Conservation (phyloP, 2,797 vertebrate genomes). For the Arremon brunneinucha region DNA sequence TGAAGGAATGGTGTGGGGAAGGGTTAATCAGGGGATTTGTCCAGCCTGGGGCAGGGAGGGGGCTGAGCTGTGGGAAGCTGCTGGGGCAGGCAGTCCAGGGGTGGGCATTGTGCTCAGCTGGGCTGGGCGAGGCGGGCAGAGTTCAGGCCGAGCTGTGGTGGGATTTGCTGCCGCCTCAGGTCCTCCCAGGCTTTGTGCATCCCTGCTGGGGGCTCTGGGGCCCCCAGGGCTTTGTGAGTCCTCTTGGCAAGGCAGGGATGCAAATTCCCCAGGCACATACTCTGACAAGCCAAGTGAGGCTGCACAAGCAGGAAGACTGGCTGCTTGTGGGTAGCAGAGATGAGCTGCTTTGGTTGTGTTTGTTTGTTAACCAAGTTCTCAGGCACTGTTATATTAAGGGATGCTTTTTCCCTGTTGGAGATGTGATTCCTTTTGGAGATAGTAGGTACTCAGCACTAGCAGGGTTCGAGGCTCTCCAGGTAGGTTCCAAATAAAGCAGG, state of each 20-base stretch:
- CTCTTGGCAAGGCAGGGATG: not conserved
- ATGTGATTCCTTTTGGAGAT: not conserved
- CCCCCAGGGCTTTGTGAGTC: not conserved
- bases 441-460: not conserved
- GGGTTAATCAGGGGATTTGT: slow-evolving; percentile 6
- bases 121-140: not conserved
- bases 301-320: not conserved
- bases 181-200: not conserved
- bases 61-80: not conserved
- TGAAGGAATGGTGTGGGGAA: not conserved
- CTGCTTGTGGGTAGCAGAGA: rapidly evolving
- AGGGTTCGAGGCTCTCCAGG: rapidly evolving
- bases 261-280: not conserved
- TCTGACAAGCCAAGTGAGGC: not conserved
- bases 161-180: not conserved
- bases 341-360: not conserved
- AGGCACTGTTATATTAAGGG: not conserved
- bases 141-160: not conserved
- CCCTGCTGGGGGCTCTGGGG: not conserved
- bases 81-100: not conserved
- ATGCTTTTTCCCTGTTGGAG: not conserved
- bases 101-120: not conserved
- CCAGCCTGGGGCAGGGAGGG: rapidly evolving
- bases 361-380: not conserved
- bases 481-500: not conserved